Percentiles rank a stretch among this genome's conserved stretches.
phyloP scores from a whole-genome alignment of 1,140 invertebrate genomes.

The Semibalanus balanoides region DNA sequence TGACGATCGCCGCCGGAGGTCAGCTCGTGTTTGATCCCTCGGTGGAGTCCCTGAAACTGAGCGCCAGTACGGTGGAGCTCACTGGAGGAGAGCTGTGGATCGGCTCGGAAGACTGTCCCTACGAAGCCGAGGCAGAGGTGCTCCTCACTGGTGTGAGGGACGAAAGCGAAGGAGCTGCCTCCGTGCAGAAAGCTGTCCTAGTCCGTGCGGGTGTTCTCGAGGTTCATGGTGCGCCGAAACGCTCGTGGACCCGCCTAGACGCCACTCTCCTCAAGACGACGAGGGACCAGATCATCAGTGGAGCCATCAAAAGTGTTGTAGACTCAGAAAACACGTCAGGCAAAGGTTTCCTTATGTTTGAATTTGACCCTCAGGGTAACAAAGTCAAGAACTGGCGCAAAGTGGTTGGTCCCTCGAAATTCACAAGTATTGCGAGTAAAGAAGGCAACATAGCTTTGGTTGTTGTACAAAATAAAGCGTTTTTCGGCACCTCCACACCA shows the following conservation, averaged over 20 bases:
- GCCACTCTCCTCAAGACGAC: neutral
- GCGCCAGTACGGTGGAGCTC: neutral
- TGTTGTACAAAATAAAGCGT: neutral
- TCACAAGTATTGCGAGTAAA: neutral
- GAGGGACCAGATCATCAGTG: neutral
- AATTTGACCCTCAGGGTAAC: neutral
- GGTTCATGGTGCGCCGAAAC: neutral
- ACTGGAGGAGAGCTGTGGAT: neutral
- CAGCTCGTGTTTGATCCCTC: neutral
- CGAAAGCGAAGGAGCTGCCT: neutral
- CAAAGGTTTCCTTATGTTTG: neutral
- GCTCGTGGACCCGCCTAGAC: neutral
- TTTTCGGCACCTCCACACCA: neutral
- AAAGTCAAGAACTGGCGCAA: neutral
- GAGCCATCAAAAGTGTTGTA: neutral
- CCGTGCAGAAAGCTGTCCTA: neutral
- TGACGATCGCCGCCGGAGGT: neutral
- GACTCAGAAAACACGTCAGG: neutral
- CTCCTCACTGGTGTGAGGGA: neutral
- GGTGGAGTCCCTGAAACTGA: neutral
- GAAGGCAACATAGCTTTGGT: neutral
- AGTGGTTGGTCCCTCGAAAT: neutral
- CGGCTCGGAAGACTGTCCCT: neutral
- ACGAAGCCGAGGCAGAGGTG: neutral
- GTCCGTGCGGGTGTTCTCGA: neutral